Evolutionary conservation across 1,140 invertebrate species (phyloP), one percentile per base, ranked within the genome.

Genomic region (Diorhabda elongata): DNA sequence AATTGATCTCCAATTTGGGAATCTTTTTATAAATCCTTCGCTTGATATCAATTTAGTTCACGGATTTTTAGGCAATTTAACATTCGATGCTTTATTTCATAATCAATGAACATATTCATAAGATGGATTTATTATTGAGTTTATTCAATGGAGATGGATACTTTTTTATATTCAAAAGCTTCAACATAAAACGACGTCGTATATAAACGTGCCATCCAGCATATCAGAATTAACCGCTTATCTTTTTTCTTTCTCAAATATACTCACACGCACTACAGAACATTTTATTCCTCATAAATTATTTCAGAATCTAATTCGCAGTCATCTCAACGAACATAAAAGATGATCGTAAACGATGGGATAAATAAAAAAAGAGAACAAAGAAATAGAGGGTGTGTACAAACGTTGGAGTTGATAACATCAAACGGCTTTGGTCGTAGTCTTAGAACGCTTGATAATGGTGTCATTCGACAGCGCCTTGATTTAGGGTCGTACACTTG

Each of bases 381-480:
- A 69, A 70, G 66, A 60, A 68, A 65, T 52, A 57, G 71, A 72
- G 71, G 69, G 71, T 73, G 71, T 73, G 71, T 73, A 73, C 71
- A 73, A 70, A 68, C 71, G 63, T 71, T 45, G 69, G 61, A 73
- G 66, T 73, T 73, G 72, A 73, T 73, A 73, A 69, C 69, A 73
- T 73, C 72, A 71, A 73, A 73, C 62, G 69, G 67, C 66, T 66
- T 68, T 71, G 43, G 64, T 66, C 66, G 57, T 67, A 73, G 43
- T 73, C 60, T 64, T 71, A 56, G 69, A 69, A 70, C 66, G 68
- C 67, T 69, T 73, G 67, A 71, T 73, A 73, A 73, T 71, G 72
- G 72, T 73, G 72, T 73, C 72, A 68, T 73, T 73, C 72, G 72
- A 73, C 72, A 71, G 67, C 59, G 67, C 63, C 72, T 73, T 73